Evolutionary conservation across 2,888 invertebrate genomes (phyloP), one percentile per base, ranked within the genome.

Genomic region (Smittia sp.): DNA sequence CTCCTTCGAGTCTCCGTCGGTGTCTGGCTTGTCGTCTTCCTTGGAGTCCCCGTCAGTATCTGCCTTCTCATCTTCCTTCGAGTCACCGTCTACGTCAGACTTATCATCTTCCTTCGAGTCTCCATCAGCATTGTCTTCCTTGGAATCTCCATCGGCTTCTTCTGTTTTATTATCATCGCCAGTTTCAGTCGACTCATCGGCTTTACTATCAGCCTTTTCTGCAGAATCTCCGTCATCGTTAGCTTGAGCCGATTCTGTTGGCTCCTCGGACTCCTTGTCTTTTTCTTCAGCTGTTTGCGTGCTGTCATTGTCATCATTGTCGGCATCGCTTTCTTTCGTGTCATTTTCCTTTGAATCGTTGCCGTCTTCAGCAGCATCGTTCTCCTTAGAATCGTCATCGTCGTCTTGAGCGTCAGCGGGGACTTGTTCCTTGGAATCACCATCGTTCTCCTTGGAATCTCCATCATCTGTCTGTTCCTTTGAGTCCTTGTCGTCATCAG

Each of bases 1-100:
- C 77, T 85, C 85, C 75, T 84, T 85, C 74, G 84, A 84, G 77
- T 84, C 82, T 80, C 84, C 83, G 73, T 85, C 79, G 66, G 83
- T 82, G 72, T 83, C 83, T 62, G 78, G 77, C 73, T 82, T 82
- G 68, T 81, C 81, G 65, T 69, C 73, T 77, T 83, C 83, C 39
- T 72, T 74, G 22, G 67, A 75, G 66, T 76, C 75, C 24, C 46
- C 46, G 2, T 46, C 46, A 76, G 83, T 82, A 72, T 83, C 83
- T 62, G 78, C 77, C 73, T 82, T 82, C 68, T 81, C 81, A 65
- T 69, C 73, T 77, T 83, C 83, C 39, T 72, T 74, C 24, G 67
- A 75, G 66, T 76, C 75, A 24, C 46, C 46, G 2, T 46, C 46
- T 76, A 83, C 82, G 72, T 83, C 83, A 58, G 78, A 77, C 73